Base-by-base conservation (phyloP, 2,797 vertebrate genomes). In the Gymnopithys bicolor region DNA sequence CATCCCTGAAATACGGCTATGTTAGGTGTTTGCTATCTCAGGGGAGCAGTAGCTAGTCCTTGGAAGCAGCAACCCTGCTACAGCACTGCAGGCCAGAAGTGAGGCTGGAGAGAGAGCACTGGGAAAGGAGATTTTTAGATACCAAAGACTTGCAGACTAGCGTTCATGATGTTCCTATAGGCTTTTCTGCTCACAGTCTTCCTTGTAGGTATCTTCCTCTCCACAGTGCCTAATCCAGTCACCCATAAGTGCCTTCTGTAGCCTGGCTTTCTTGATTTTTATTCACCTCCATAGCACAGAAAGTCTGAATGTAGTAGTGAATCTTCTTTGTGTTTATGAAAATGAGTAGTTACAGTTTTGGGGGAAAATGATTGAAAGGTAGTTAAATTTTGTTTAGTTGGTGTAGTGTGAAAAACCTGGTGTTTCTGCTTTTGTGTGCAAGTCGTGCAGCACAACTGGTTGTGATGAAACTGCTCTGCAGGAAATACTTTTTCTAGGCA, bases 401-500 rank as follows among this genome's bases (percentile, higher is more conserved):
- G 18, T 63, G 21, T 53, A 85, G 56, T 10, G 8, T 67, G 64
- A 53, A 74, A 84, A 80, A 33, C 3, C 7, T 74, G 52, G 3
- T 7, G 19, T 74, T 90, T 64, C 52, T 85, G 37, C 66, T 35
- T 23, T 21, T 58, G 14, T n/a, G 13, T 41, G 15, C n/a, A 37
- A 46, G 8, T 19, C 32, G 21, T 14, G 30, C 64, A 82, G 78
- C 64, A 53, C 64, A 35, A 30, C 33, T 25, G 58, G 24, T 58
- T 55, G 69, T 62, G 71, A 51, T 51, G 83, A 81, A 93, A 51
- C 39, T 86, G 32, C 76, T 86, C 43, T 84, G 35, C 28, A 45
- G 91, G 73, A 90, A 91, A 60, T 70, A n/a, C 48, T 67, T 87
- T 88, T 82, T 67, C 49, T 67, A 64, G 48, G 23, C 33, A 45